Percentiles rank a stretch among this genome's conserved stretches.
phyloP scores from a whole-genome alignment of 1,140 invertebrate genomes.

The Sinonovacula constricta region DNA sequence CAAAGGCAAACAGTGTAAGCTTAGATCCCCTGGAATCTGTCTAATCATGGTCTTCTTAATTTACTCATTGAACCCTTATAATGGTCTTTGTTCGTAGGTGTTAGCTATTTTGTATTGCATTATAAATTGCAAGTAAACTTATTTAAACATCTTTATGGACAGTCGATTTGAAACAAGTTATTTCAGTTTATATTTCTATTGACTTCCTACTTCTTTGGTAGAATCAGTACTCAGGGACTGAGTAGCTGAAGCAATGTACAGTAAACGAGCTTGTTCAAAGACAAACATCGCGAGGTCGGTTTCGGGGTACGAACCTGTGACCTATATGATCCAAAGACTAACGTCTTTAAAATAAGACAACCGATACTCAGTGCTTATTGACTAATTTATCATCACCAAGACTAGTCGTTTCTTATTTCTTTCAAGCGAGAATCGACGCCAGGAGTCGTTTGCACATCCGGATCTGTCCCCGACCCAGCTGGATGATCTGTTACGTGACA shows the following conservation, averaged over 20 bases:
- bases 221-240: no score
- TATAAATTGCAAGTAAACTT: slow-evolving; percentile 2
- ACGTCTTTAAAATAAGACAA: not conserved
- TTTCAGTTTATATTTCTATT: no score
- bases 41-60: no score
- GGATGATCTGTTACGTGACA: slow-evolving; percentile 18
- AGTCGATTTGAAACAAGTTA: not conserved
- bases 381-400: no score
- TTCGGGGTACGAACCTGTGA: not conserved
- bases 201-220: not conserved
- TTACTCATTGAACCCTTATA: no score
- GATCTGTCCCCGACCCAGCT: slow-evolving; percentile 13
- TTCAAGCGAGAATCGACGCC: slow-evolving; percentile 38
- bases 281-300: not conserved
- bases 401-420: no score
- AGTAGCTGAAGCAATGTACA: no score
- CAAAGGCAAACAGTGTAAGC: no score
- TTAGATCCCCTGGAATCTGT: no score
- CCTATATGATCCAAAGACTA: not conserved
- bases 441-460: slow-evolving; percentile 30
- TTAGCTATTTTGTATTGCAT: not conserved
- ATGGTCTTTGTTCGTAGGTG: no score
- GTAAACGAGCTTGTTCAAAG: not conserved
- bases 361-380: no score
- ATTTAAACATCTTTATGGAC: not conserved